Percentiles rank a stretch among this genome's conserved stretches.
Evolutionary conservation across 2,113 vertebrate genomes (phyloP).

Genomic region (Limnothrissa miodon): DNA sequence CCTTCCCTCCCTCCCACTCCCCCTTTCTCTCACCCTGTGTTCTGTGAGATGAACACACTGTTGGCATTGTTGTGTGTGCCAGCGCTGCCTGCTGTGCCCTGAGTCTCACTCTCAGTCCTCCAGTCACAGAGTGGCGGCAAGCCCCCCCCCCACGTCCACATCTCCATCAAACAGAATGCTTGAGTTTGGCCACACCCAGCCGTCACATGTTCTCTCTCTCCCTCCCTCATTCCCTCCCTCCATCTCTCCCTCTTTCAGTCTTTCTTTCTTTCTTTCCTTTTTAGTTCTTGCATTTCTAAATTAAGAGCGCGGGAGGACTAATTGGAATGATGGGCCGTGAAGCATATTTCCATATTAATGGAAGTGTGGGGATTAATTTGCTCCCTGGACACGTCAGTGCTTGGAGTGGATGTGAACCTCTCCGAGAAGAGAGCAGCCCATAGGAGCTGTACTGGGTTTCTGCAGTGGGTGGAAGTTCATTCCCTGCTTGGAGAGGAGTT

Average conservation of each 20-base stretch:
- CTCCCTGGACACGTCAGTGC: constrained; percentile 39
- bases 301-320: constrained; percentile 51
- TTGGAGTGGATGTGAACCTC: constrained; percentile 47
- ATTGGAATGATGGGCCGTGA: constrained; percentile 50
- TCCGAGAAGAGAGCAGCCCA: background rate
- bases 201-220: constrained; percentile 1
- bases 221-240: background rate
- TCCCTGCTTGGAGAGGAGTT: constrained; percentile 13
- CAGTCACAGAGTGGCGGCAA: background rate
- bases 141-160: background rate
- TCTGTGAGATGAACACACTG: background rate
- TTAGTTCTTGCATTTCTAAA: constrained; percentile 42
- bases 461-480: constrained; percentile 26
- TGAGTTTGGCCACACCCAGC: background rate
- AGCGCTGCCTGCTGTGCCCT: background rate
- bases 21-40: background rate
- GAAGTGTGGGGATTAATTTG: constrained; percentile 49
- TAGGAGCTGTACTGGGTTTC: constrained; percentile 29
- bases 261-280: constrained; percentile 15
- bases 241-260: constrained; percentile 25
- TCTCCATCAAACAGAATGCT: constrained; percentile 17
- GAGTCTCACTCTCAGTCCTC: background rate
- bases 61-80: constrained; percentile 13
- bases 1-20: background rate
- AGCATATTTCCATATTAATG: constrained; percentile 53